Evolutionary conservation across 1,140 invertebrate genomes (phyloP), one percentile per base, ranked within the genome.

Genomic region (Camponotus floridanus): DNA sequence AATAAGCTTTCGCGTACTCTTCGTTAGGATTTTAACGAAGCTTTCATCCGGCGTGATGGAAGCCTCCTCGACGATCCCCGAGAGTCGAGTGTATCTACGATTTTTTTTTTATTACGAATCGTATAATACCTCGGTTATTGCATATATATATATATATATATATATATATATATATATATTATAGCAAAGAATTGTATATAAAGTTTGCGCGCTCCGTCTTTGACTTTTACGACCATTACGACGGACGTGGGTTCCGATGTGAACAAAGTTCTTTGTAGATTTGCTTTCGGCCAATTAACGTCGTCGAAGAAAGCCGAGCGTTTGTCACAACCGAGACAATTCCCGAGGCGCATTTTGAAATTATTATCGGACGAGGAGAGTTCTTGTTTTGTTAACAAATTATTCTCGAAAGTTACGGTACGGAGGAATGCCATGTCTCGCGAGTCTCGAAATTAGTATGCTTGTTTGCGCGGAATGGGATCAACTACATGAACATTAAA

Each of bases 1-100:
- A 74, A 83, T 83, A 81, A 81, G 79, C 79, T 81, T 81, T 73
- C 18, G 67, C 67, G 55, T 81, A 39, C 39, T 73, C 51, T 81
- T 81, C 79, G 79, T 83, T 74, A 73, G 68, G 79, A 83, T 83
- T 73, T 83, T 83, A 83, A 83, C 79, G 79, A 83, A 83, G 68
- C 79, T 74, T 73, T 81, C 67, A 62, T 74, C 68, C 55, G 51
- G 39, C 55, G 8, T 11, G 67, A n/a, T 61, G 79, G 73, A 81
- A 81, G 18, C n/a, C 51, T 45, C 13, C 1, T 13, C 39, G 39
- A 39, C n/a, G n/a, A 61, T 81, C 67, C 61, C 67, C 26, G 9
- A 18, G 51, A 59, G 26, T 65, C 31, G 21, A 3, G 33, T 39
- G 26, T 59, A 33, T 21, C 67, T 48, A 15, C 21, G 15, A 33